A percentile compares a stretch with the other conserved stretches of the same genome.
phyloP scores from a whole-genome alignment of 2,888 invertebrate genomes.

The Selenia dentaria region DNA sequence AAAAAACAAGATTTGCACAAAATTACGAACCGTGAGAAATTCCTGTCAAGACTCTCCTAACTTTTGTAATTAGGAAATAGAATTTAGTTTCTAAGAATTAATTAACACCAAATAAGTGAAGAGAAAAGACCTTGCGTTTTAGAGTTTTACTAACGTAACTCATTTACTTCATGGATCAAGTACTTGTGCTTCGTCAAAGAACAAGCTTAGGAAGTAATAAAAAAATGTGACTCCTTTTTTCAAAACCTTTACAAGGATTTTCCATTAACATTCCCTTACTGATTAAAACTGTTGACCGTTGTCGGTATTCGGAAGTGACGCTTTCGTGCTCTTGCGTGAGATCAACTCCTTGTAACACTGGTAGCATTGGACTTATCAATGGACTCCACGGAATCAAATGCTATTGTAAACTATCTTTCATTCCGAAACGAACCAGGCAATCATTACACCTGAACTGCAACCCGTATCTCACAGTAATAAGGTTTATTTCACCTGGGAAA shows the following conservation, averaged over 20 bases:
- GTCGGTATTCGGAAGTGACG: conserved; percentile 37
- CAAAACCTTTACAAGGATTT: conserved; percentile 23
- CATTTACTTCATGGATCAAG: neutral
- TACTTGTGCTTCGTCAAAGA: neutral
- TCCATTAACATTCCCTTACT: conserved; percentile 34
- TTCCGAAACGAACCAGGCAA: conserved; percentile 66
- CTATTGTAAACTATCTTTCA: conserved; percentile 77
- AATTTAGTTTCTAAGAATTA: neutral
- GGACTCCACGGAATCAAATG: conserved; percentile 81
- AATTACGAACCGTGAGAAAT: conserved; percentile 25
- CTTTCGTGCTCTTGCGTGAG: conserved; percentile 59
- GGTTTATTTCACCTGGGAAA: conserved; percentile 42
- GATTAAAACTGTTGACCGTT: conserved; percentile 28
- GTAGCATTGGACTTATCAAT: conserved; percentile 82
- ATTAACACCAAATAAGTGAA: too few relatives aligned
- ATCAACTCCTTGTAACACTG: conserved; percentile 77
- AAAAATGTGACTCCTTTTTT: too few relatives aligned
- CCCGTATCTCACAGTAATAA: conserved; percentile 49
- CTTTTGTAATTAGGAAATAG: neutral
- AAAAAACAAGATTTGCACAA: conserved; percentile 2
- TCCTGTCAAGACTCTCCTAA: conserved; percentile 3
- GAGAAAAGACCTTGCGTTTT: too few relatives aligned
- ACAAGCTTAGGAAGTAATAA: too few relatives aligned
- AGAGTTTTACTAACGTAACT: too few relatives aligned
- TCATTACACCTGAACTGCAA: conserved; percentile 39